Percentiles rank a stretch among this genome's conserved stretches.
phyloP scores from a whole-genome alignment of 2,797 vertebrate genomes.

The Vireo griseus region DNA sequence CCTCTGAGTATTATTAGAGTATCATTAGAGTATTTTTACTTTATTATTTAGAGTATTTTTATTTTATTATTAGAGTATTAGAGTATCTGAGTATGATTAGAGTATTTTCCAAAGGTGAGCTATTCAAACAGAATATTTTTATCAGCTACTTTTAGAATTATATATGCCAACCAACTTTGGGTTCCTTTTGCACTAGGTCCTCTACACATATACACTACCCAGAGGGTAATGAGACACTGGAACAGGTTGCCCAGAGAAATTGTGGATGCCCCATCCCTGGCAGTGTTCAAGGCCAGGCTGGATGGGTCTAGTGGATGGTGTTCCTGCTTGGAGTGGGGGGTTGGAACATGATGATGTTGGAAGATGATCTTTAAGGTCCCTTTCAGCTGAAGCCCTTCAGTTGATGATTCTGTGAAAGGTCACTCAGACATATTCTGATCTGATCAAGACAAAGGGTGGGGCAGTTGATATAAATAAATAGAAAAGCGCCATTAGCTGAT shows the following conservation, averaged over 20 bases:
- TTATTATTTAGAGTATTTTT: no score
- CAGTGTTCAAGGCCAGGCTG: neutral
- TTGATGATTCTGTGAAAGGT: neutral
- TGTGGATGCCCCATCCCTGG: neutral
- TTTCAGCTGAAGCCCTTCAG: neutral
- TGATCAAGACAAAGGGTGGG: neutral
- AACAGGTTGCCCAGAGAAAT: neutral
- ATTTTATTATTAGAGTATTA: no score
- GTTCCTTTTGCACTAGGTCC: neutral
- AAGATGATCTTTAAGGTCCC: neutral
- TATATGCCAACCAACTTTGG: neutral
- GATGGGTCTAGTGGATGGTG: no score
- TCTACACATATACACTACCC: neutral
- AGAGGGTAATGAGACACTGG: neutral
- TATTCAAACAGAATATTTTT: neutral
- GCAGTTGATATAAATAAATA: neutral
- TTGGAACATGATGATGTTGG: neutral
- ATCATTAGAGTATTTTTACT: no score
- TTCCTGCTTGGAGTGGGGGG: rapidly evolving
- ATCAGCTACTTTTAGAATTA: neutral
- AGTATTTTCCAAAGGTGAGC: neutral
- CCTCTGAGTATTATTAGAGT: no score
- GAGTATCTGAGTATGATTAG: no score
- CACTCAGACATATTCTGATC: neutral
- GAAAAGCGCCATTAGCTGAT: neutral